Conservation (phyloP, 1,140 invertebrate genomes). For the Drosophila pseudoananassae region DNA sequence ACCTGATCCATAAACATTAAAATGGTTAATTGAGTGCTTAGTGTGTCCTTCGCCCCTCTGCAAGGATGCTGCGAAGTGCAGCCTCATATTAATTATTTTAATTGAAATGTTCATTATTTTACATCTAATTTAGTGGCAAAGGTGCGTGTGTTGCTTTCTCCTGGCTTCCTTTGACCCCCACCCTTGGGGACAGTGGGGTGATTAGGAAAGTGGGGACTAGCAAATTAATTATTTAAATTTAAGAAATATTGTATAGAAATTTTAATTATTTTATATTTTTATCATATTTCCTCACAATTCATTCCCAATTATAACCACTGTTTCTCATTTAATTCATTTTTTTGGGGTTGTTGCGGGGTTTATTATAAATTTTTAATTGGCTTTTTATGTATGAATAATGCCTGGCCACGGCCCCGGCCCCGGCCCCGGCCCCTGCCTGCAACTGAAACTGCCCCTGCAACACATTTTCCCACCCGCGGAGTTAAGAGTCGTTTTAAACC, state of each 20-base stretch:
- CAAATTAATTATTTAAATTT: no score
- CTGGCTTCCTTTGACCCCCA: no score
- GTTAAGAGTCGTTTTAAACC: slow-evolving; percentile 27
- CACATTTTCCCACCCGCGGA: slow-evolving; percentile 26
- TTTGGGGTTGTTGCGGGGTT: slow-evolving; percentile 51
- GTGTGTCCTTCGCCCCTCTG: slow-evolving; percentile 41
- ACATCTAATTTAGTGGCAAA: slow-evolving; percentile 75
- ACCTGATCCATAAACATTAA: slow-evolving; percentile 76
- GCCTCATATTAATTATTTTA: slow-evolving; percentile 83
- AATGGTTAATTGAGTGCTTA: slow-evolving; percentile 84
- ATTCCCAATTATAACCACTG: slow-evolving; percentile 33
- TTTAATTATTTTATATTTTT: background rate
- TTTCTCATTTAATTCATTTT: slow-evolving; percentile 59
- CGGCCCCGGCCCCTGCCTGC: background rate
- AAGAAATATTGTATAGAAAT: no score
- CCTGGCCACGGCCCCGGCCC: background rate
- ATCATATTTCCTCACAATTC: background rate
- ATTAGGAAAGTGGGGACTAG: no score
- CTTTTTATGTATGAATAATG: slow-evolving; percentile 82
- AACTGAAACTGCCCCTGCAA: slow-evolving; percentile 14
- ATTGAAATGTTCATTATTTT: slow-evolving; percentile 84
- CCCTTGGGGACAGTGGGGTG: no score
- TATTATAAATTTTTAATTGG: slow-evolving; percentile 83
- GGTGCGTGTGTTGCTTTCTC: slow-evolving; percentile 48
- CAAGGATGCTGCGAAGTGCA: slow-evolving; percentile 24